Base-by-base conservation (phyloP, 37 sponge, comb jelly and placozoan species). In the Crambe crambe region DNA sequence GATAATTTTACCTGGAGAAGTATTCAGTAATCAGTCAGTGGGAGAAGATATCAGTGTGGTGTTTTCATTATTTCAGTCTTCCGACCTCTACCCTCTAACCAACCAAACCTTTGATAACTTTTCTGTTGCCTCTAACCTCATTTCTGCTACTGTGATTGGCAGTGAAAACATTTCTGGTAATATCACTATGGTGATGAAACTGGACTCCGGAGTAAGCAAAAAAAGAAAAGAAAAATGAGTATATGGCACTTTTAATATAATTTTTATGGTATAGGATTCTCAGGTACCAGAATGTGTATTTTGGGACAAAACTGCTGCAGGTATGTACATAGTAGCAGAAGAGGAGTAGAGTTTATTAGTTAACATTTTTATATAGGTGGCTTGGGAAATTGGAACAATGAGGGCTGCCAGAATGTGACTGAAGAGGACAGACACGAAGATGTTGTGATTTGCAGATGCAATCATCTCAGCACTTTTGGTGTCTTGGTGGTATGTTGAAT, bases 401-500 rank as follows among this genome's bases (percentile, higher is more conserved):
- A 62, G 1, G 77, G 77, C 5, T 77, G 77, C 36, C 31, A 65
- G 3, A 63, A 23, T 38, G 29, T 29, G 29, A 56, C 29, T 3
- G 51, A 47, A 47, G 51, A 47, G 17, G 37, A 54, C 37, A 79
- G 68, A 34, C 0, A 20, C 27, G 25, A n/a, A 23, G 51, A 42
- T 25, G 51, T 37, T 27, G 37, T 79, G 8, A 22, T 79, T 51
- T 79, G 79, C 38, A 3, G 44, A 32, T 79, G 79, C 41, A 68
- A 79, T 34, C 79, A 79, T 54, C 79, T 79, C 69, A 68, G 68
- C 36, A 79, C 68, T 18, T 79, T 79, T 79, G 79, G 68, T 68
- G 69, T 79, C 3, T 40, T 79, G 40, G 79, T 79, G 68, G 79
- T 79, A 79, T 37, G 79, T 70, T n/a, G n/a, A n/a, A n/a, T n/a